Evolutionary conservation across 2,797 vertebrate genomes (phyloP), one percentile per base, ranked within the genome.

Genomic region (Acanthurus lineatus): DNA sequence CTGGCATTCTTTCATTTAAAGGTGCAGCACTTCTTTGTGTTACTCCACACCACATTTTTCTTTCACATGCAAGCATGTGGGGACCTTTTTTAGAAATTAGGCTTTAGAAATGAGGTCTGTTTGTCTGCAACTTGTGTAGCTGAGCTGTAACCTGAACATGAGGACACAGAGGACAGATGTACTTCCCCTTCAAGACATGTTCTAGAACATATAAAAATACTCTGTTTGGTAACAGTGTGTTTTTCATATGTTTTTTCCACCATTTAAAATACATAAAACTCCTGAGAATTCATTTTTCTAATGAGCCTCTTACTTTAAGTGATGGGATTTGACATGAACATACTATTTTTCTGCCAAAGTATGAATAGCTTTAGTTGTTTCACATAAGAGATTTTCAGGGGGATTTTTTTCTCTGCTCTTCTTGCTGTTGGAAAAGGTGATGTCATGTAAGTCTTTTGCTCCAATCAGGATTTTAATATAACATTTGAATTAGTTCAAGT

Each of bases 1-100:
- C 32, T 76, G 81, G 74, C 86, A 93, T 95, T 92, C 91, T 69
- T 88, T 58, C 10, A 82, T 73, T 88, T 90, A 87, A 91, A 92
- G 91, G 87, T 82, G 85, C 90, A 90, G 89, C 35, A 5, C 74
- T 42, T 75, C 77, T 81, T 89, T 89, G 83, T 80, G 83, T 80
- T 73, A 74, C 14, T 6, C 44, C 6, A 32, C 69, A 76, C 42
- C 73, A 57, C 51, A 42, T 9, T 8, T 38, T 40, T 72, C 15
- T 59, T 59, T 83, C 42, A 40, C 11, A 68, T 62, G 40, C 6
- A 42, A 10, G 22, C 32, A 35, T 79, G 52, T n/a, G 38, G 48
- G 20, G 49, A 54, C 9, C 35, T 35, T 60, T 35, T 79, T 25
- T n/a, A 66, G 32, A 14, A 16, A 47, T 38, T 17, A 15, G 32